Evolutionary conservation across 2,797 vertebrate species (phyloP).

Genomic region (Acipenser ruthenus): DNA sequence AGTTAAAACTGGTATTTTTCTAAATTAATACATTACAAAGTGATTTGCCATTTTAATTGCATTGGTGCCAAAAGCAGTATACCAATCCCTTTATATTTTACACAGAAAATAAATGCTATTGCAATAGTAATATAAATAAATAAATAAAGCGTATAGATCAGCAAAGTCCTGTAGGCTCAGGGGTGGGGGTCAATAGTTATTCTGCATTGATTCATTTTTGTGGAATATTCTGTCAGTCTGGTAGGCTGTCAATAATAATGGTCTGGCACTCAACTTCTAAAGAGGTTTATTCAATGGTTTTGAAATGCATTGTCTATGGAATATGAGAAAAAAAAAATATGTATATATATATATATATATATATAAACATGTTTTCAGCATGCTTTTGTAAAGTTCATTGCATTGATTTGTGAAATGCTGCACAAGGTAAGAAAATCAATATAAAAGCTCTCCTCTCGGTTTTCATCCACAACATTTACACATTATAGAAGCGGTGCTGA

Average conservation of each 20-base stretch:
- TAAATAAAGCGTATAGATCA: background rate
- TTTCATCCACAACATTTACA: background rate
- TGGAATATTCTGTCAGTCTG: background rate
- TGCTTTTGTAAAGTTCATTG: background rate
- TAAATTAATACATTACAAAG: background rate
- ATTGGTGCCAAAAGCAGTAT: background rate
- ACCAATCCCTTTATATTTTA: background rate
- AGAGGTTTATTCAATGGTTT: background rate
- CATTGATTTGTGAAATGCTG: background rate
- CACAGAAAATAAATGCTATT: background rate
- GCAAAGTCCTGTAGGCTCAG: background rate
- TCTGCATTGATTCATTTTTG: background rate
- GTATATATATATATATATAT: too few relatives aligned
- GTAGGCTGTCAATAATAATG: background rate
- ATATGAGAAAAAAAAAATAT: background rate
- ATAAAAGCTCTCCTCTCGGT: background rate
- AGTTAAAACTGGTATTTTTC: too few relatives aligned
- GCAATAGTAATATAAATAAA: background rate
- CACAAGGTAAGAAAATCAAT: constrained; percentile 4
- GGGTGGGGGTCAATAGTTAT: background rate
- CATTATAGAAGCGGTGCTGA: background rate
- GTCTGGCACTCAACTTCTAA: background rate
- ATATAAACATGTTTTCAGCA: background rate
- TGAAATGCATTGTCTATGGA: background rate
- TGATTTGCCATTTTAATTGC: background rate